Evolutionary conservation across 2,888 invertebrate species (phyloP).

Genomic region (Orgyia antiqua): DNA sequence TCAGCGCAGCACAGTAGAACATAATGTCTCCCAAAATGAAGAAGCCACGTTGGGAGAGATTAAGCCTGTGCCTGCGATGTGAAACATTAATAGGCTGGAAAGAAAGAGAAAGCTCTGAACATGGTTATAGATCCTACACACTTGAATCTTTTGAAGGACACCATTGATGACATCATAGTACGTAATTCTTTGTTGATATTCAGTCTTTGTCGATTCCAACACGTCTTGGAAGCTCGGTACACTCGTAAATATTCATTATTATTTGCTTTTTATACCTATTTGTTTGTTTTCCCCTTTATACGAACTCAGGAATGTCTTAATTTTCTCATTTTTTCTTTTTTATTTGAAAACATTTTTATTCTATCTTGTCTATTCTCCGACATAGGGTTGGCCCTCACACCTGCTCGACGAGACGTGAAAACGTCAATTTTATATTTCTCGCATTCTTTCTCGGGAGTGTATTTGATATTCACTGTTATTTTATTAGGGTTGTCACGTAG

Average conservation of each 20-base stretch:
- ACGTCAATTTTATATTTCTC: slow-evolving; percentile 68
- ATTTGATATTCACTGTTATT: slow-evolving; percentile 48
- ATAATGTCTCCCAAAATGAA: no score
- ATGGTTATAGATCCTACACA: no score
- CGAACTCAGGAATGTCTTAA: slow-evolving; percentile 35
- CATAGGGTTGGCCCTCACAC: slow-evolving; percentile 48
- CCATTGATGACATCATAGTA: no score
- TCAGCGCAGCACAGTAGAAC: no score
- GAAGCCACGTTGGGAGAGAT: no score
- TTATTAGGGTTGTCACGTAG: slow-evolving; percentile 17
- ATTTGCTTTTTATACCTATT: background rate
- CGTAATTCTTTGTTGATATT: no score
- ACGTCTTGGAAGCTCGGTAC: no score
- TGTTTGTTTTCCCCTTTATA: background rate
- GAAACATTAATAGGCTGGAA: no score
- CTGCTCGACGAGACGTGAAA: slow-evolving; percentile 60
- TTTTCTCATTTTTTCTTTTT: slow-evolving; percentile 44
- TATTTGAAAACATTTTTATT: background rate
- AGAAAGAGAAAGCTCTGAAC: no score
- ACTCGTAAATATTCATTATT: background rate
- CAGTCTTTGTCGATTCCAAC: no score
- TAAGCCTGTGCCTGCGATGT: no score
- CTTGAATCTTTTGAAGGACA: no score
- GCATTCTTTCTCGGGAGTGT: slow-evolving; percentile 43
- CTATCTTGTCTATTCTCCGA: slow-evolving; percentile 3